Percentiles rank a stretch among this genome's conserved stretches.
Evolutionary conservation across 2,113 vertebrate genomes (phyloP).

Genomic region (Trichechus manatus): DNA sequence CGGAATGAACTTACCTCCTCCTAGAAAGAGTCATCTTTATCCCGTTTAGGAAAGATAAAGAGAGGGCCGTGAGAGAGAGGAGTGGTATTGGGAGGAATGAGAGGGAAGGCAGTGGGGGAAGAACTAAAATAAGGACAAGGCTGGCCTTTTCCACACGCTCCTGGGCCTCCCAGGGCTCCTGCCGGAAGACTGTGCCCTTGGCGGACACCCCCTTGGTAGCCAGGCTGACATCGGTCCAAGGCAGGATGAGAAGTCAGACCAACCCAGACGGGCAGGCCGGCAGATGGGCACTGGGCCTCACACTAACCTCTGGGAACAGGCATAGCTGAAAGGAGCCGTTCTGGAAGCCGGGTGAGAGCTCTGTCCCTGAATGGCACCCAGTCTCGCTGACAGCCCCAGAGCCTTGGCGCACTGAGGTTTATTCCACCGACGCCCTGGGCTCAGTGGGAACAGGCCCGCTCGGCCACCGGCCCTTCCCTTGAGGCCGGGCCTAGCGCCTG

Average conservation of each 20-base stretch:
- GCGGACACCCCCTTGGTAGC: background rate
- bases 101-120: background rate
- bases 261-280: background rate
- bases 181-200: background rate
- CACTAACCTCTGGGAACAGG: background rate
- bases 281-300: conserved; percentile 31
- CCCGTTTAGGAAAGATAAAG: background rate
- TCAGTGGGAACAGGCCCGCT: background rate
- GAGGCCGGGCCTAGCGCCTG: background rate
- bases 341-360: conserved; percentile 19
- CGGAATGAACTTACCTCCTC: background rate
- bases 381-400: background rate
- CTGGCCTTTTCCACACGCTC: background rate
- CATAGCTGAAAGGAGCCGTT: background rate
- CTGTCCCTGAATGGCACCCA: conserved; percentile 51
- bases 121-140: background rate
- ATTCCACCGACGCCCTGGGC: background rate
- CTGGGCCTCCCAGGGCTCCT: background rate
- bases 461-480: too few relatives aligned
- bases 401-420: background rate
- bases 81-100: background rate
- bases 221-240: background rate
- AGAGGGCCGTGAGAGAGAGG: background rate
- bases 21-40: background rate
- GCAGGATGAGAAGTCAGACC: background rate